Base-by-base conservation (phyloP, 2,888 invertebrate genomes). In the Aphidius colemani region DNA sequence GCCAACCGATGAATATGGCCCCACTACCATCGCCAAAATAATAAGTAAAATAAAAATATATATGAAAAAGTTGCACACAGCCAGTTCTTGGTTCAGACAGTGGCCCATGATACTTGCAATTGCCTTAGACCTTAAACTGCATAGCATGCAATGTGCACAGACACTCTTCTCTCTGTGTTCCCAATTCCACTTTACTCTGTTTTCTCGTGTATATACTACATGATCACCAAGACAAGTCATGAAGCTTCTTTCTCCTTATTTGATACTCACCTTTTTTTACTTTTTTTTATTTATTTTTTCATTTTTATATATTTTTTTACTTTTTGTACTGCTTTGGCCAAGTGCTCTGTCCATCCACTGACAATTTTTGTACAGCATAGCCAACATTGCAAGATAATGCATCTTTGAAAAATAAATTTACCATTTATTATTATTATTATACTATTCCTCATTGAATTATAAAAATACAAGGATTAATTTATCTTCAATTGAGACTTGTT, bases 81-180 rank as follows among this genome's bases (percentile, higher is more conserved):
- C 30, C 73, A 70, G 69, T 71, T 69, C 68, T 64, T 66, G 53
- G 60, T 46, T 53, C 66, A 64, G 59, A 59, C 64, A 64, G 65
- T 67, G 56, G 67, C 62, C 63, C 13, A 56, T 48, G 56, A 59
- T 53, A 58, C 70, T 53, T 77, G 75, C 78, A 77, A 78, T 78
- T 74, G 76, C 78, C 74, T 76, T 76, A 76, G 77, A 79, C 75
- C 74, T 74, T 69, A 75, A 30, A 75, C 74, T 74, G 74, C 67
- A 68, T 13, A 70, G 74, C 73, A 70, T 41, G 67, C 74, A 70
- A 72, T 71, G 71, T 69, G 72, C 75, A 56, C 30, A 56, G 30
- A 46, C 53, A 10, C 39, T 57, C 30, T n/a, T 44, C 6, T 11
- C 11, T 13, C 56, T 43, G 74, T 76, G 79, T 75, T 74, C 77